phyloP scores from a whole-genome alignment of 2,888 invertebrate species.

The Asteroscopus sphinx region DNA sequence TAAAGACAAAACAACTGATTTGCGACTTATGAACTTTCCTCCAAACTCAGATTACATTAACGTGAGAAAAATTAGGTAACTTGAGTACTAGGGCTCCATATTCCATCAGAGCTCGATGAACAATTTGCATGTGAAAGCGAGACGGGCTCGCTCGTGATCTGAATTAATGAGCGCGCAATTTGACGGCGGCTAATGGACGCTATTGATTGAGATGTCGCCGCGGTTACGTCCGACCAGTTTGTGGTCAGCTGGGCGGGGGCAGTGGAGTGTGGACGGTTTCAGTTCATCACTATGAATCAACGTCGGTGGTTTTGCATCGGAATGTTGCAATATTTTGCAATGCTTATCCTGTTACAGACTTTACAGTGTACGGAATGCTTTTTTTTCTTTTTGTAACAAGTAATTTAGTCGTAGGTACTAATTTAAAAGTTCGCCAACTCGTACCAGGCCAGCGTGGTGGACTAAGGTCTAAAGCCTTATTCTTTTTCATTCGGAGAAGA shows the following conservation, averaged over 20 bases:
- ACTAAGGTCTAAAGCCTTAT: no score
- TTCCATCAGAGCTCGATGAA: constrained; percentile 43
- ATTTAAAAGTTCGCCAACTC: no score
- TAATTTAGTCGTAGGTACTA: no score
- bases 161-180: constrained; percentile 51
- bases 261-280: constrained; percentile 10
- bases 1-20: constrained; percentile 26
- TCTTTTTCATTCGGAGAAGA: no score
- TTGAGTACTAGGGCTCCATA: constrained; percentile 33
- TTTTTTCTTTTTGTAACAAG: no score
- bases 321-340: no score
- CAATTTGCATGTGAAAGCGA: constrained; percentile 64
- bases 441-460: no score
- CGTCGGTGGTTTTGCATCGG: constrained; percentile 6
- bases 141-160: constrained; percentile 44
- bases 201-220: constrained; percentile 53
- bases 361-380: no score
- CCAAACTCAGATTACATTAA: constrained; percentile 26
- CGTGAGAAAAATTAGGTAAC: constrained; percentile 46
- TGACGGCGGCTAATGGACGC: constrained; percentile 46
- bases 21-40: constrained; percentile 15
- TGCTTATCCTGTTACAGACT: no score
- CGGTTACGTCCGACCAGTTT: constrained; percentile 34
- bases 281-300: constrained; percentile 36
- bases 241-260: constrained; percentile 33